phyloP scores from a whole-genome alignment of 2,797 vertebrate genomes.

The Oreortyx pictus region DNA sequence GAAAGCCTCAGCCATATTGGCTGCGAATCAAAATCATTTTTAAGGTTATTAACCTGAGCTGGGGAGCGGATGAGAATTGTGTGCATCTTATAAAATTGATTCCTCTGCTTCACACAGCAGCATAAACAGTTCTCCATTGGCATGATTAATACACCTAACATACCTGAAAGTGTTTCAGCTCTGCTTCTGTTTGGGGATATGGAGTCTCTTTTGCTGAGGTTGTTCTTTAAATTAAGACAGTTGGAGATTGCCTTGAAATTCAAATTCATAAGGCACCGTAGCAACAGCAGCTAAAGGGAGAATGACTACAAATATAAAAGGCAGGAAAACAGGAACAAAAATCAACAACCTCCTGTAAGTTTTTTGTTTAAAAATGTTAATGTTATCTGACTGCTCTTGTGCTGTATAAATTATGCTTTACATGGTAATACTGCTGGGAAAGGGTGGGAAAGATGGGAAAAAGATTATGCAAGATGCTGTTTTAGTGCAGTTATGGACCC shows the following conservation, averaged over 20 bases:
- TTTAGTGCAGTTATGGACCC: background rate
- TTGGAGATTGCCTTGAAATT: slow-evolving; percentile 18
- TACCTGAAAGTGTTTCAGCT: background rate
- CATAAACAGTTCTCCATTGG: background rate
- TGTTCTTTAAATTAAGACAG: background rate
- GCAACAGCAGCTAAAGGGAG: slow-evolving; percentile 17
- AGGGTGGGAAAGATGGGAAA: background rate
- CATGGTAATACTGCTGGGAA: background rate
- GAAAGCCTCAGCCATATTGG: background rate
- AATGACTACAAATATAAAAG: background rate
- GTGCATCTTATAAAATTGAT: slow-evolving; percentile 6
- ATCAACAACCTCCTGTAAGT: background rate
- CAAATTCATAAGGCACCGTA: slow-evolving; percentile 35
- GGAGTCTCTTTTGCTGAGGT: background rate
- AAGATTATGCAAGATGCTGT: background rate
- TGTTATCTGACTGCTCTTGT: background rate
- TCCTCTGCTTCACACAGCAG: slow-evolving; percentile 1
- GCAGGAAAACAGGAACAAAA: background rate
- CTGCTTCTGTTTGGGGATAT: background rate
- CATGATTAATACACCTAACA: background rate
- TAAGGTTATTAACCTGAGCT: background rate
- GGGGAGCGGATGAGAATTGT: background rate
- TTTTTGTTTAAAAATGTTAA: background rate
- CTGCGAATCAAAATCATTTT: background rate
- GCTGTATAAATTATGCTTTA: background rate